Evolutionary conservation across 2,113 vertebrate genomes (phyloP).

Genomic region (Acanthisitta chloris): DNA sequence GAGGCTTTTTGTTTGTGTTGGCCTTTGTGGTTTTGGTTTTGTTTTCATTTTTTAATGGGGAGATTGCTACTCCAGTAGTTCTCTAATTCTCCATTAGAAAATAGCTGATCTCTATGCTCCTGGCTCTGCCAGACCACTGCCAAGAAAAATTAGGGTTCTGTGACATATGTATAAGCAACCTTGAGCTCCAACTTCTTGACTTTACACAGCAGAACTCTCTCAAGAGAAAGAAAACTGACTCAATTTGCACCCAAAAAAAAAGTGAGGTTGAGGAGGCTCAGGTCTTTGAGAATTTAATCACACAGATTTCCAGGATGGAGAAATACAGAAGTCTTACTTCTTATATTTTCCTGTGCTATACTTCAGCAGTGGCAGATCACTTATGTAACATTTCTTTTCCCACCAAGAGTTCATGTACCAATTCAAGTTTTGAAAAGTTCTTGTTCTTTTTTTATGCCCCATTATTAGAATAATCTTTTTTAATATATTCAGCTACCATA

Average conservation of each 20-base stretch:
- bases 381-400: neutral
- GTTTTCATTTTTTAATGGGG: no score
- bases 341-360: neutral
- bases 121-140: rapidly evolving
- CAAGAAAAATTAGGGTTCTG: neutral
- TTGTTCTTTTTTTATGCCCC: neutral
- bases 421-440: neutral
- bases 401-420: neutral
- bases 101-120: neutral
- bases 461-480: slow-evolving; percentile 18
- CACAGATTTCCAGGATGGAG: neutral
- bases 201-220: neutral
- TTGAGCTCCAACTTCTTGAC: neutral
- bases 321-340: neutral
- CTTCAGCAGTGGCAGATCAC: neutral
- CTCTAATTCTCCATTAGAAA: neutral
- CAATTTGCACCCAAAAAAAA: neutral
- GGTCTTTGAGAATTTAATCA: neutral
- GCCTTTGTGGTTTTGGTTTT: neutral
- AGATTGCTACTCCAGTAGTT: neutral
- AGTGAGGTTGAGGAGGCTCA: neutral
- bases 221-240: neutral
- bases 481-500: neutral
- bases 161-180: neutral
- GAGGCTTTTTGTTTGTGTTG: neutral